A percentile compares a stretch with the other conserved stretches of the same genome.
phyloP scores from a whole-genome alignment of 2,797 vertebrate species.

The Triplophysa bombifrons region DNA sequence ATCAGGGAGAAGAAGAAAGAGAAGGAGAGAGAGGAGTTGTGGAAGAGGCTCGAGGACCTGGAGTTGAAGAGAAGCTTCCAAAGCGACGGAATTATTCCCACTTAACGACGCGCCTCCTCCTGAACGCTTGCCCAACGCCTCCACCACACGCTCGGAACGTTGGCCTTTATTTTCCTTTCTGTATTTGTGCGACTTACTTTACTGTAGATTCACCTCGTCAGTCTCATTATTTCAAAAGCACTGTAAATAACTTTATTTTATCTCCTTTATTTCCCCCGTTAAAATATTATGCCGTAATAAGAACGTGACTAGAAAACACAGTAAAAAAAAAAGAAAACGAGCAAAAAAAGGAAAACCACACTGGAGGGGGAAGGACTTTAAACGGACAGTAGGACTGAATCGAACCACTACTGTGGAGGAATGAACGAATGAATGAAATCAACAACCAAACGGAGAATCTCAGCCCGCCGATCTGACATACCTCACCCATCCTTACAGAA shows the following conservation, averaged over 20 bases:
- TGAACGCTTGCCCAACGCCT: slow-evolving; percentile 50
- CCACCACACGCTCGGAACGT: slow-evolving; percentile 42
- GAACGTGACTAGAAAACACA: slow-evolving; percentile 85
- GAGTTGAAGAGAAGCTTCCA: slow-evolving; percentile 97
- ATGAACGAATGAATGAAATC: slow-evolving; percentile 35
- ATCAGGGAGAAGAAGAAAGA: slow-evolving; percentile 98
- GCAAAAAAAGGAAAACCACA: slow-evolving; percentile 73
- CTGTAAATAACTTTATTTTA: slow-evolving; percentile 93
- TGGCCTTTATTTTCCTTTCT: slow-evolving; percentile 70
- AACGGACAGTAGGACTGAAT: slow-evolving; percentile 83
- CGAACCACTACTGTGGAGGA: slow-evolving; percentile 80
- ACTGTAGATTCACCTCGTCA: slow-evolving; percentile 96
- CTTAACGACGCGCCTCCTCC: slow-evolving; percentile 84
- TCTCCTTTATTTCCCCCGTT: slow-evolving; percentile 69
- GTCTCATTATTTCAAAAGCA: slow-evolving; percentile 99
- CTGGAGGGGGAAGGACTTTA: slow-evolving; percentile 78
- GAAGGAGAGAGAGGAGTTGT: slow-evolving; percentile 96
- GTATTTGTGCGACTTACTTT: slow-evolving; percentile 97
- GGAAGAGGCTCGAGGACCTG: slow-evolving; percentile 99
- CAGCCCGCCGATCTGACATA: slow-evolving; percentile 51
- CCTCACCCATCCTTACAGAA: slow-evolving; percentile 42
- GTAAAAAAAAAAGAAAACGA: slow-evolving; percentile 80
- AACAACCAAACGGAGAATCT: slow-evolving; percentile 29
- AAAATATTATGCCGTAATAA: slow-evolving; percentile 79
- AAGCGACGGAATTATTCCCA: slow-evolving; percentile 96